Evolutionary conservation across 2,888 invertebrate species (phyloP), one percentile per base, ranked within the genome.

Genomic region (Conus canariensis): DNA sequence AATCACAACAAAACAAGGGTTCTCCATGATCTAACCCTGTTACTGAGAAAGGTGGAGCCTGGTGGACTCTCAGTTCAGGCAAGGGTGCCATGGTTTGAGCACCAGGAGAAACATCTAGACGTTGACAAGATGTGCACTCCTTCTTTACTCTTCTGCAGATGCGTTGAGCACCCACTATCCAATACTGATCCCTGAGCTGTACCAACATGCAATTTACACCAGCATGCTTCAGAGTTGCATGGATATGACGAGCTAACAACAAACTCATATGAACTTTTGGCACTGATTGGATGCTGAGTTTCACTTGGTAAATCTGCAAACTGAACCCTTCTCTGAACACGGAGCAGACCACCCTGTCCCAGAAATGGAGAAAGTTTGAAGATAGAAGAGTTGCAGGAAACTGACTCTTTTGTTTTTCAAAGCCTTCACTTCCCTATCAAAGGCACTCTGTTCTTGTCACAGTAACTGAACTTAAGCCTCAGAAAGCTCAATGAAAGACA

Each of bases 231-330:
- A 45, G 3, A 30, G 77, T 45, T 77, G 77, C 25, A 77, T 77
- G 77, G 0, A 77, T 16, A 77, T 77, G 77, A 77, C 30, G 77
- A 8, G 77, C 25, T 77, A 30, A 77, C 25, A 30, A n/a, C 25
- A 77, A n/a, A 6, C 25, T n/a, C 6, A 30, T 8, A 8, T 30
- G 25, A 16, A 9, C 30, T 77, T 25, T 77, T 0, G 45, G 77
- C 77, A 45, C 77, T 77, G 77, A 77, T 77, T 30, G 45, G 64
- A 30, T 77, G 77, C 77, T 30, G 77, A 77, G 77, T 25, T 77
- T 77, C 77, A 77, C 4, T 16, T 77, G 77, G 8, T 6, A 77
- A 77, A 25, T n/a, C 77, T 25, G 77, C 14, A 77, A 77, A 30
- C 30, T 77, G 77, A 30, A 77, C 25, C 30, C 77, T 77, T 70